Conservation (phyloP, 2,797 vertebrate genomes). For the Chloroceryle amazona region DNA sequence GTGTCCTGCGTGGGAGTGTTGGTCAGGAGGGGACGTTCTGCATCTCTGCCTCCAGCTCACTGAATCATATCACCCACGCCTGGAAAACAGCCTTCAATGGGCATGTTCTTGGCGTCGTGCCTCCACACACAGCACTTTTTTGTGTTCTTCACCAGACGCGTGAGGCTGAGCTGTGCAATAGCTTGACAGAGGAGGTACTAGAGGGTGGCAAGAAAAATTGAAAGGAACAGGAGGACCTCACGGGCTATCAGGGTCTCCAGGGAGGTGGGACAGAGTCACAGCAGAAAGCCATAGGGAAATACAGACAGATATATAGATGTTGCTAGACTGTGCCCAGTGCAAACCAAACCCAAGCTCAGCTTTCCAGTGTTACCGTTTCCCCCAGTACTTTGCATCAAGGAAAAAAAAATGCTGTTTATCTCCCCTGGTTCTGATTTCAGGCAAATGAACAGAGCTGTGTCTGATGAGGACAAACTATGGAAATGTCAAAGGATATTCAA, state of each 20-base stretch:
- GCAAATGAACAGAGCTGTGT: not conserved
- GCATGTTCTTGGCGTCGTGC: not conserved
- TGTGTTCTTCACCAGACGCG: not conserved
- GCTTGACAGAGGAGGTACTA: not conserved
- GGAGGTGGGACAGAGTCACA: not conserved
- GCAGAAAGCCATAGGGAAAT: not conserved
- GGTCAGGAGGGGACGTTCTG: not conserved
- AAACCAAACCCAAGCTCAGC: not conserved
- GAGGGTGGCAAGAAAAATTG: not conserved
- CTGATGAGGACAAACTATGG: not conserved
- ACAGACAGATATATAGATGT: not conserved
- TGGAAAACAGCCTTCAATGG: not conserved
- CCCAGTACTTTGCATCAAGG: not conserved
- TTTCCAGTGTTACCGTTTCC: not conserved
- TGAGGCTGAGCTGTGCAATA: not conserved
- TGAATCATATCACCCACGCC: not conserved
- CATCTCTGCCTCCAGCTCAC: not conserved
- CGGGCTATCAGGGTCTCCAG: not conserved
- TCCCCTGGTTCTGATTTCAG: not conserved
- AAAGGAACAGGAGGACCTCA: not conserved
- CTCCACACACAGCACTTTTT: not conserved
- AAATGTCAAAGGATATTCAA: not conserved
- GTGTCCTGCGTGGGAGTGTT: not conserved
- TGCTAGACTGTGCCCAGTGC: not conserved
- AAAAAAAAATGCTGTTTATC: not conserved